phyloP scores from a whole-genome alignment of 2,113 vertebrate genomes.

The Hassar affinis region DNA sequence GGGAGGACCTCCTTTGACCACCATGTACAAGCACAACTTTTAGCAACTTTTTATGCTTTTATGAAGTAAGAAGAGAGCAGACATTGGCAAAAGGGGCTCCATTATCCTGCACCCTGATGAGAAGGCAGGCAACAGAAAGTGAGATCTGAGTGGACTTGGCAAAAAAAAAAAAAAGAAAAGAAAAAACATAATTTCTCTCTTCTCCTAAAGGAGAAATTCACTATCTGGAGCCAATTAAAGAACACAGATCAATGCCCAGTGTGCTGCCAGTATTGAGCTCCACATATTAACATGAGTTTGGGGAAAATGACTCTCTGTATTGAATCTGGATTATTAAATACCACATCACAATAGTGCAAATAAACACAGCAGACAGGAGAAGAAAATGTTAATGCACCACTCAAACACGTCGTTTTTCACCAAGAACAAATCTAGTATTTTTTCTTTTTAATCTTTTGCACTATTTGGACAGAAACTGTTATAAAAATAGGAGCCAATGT shows the following conservation, averaged over 20 bases:
- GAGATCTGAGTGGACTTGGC: conserved; percentile 39
- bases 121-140: conserved; percentile 43
- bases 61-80: conserved; percentile 40
- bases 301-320: conserved; percentile 43
- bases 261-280: conserved; percentile 49
- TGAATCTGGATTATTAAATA: conserved; percentile 49
- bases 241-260: conserved; percentile 54
- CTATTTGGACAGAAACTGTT: neutral
- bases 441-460: neutral
- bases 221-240: conserved; percentile 58
- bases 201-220: conserved; percentile 46
- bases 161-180: neutral
- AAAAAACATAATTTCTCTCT: conserved; percentile 40
- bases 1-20: conserved; percentile 7
- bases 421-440: neutral
- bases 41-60: conserved; percentile 34
- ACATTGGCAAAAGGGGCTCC: conserved; percentile 42
- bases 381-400: neutral
- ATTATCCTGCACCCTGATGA: conserved; percentile 55
- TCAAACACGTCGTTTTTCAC: neutral
- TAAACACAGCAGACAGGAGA: neutral
- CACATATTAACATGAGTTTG: conserved; percentile 49
- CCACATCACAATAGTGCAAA: neutral
- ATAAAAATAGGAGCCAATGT: neutral
- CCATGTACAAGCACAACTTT: neutral